These are phyloP conservation scores for Bufo bufo DNA, from an alignment of 2,113 vertebrate genomes.

Conservation along the genomic window DNA sequence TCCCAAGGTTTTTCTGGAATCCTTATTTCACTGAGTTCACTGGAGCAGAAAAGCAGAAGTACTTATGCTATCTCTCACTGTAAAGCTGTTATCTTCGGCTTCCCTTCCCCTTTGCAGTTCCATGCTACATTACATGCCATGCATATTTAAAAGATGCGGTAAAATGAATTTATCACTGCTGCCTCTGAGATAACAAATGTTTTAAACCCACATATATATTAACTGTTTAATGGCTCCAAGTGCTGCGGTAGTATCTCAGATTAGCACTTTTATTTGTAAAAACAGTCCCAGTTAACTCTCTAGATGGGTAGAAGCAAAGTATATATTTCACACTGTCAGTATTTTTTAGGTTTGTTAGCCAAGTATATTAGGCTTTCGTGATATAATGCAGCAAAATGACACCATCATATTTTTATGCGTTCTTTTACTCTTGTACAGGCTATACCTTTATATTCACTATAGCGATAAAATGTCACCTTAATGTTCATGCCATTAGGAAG, in stretches of 20 bases:
- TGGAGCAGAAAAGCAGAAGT: slow-evolving; percentile 60
- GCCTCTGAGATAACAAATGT: slow-evolving; percentile 57
- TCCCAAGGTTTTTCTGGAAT: slow-evolving; percentile 54
- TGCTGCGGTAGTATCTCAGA: background rate
- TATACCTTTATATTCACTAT: slow-evolving; percentile 15
- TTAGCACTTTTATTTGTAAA: background rate
- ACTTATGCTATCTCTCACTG: slow-evolving; percentile 58
- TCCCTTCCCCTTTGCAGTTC: slow-evolving; percentile 57
- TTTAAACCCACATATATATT: slow-evolving; percentile 53
- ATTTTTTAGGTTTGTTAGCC: background rate
- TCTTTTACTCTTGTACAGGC: slow-evolving; percentile 1
- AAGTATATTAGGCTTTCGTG: background rate
- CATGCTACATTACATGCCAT: slow-evolving; percentile 60
- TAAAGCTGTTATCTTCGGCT: slow-evolving; percentile 58
- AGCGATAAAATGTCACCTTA: slow-evolving; percentile 17
- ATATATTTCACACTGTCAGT: background rate
- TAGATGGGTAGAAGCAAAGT: slow-evolving; percentile 9
- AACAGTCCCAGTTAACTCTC: background rate
- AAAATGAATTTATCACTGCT: slow-evolving; percentile 59
- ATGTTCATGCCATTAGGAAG: background rate
- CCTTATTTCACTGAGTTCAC: slow-evolving; percentile 54
- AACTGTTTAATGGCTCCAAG: slow-evolving; percentile 49
- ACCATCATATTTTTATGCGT: slow-evolving; percentile 5
- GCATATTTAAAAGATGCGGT: slow-evolving; percentile 59
- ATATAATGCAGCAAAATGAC: slow-evolving; percentile 5